phyloP scores from a whole-genome alignment of 2,888 invertebrate genomes.

The Agrochola circellaris region DNA sequence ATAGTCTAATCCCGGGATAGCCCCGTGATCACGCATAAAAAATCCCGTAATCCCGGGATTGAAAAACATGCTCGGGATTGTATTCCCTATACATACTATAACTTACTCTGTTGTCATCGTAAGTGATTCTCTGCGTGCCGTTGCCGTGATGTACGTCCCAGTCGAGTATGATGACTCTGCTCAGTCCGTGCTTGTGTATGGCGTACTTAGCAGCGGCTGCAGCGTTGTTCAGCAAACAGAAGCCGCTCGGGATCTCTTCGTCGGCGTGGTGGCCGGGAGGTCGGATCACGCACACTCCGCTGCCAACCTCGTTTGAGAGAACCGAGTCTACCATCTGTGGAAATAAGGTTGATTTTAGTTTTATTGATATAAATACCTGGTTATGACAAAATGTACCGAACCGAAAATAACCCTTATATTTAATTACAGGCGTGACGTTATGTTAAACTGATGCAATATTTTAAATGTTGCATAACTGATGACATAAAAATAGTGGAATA shows the following conservation, averaged over 20 bases:
- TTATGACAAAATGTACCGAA: not conserved
- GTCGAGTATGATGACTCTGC: constrained; percentile 94
- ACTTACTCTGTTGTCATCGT: constrained; percentile 90
- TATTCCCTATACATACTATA: too few species aligned
- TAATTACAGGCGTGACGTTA: not conserved
- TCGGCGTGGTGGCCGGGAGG: constrained; percentile 98
- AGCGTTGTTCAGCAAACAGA: constrained; percentile 97
- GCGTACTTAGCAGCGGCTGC: constrained; percentile 95
- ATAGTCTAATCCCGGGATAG: too few species aligned
- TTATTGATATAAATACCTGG: not conserved
- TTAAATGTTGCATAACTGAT: not conserved
- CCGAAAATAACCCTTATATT: not conserved
- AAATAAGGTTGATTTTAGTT: not conserved
- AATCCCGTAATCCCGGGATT: too few species aligned
- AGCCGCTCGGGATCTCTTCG: constrained; percentile 94
- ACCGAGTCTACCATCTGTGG: constrained; percentile 92
- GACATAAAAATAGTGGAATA: too few species aligned
- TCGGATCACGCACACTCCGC: constrained; percentile 95
- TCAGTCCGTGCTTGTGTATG: constrained; percentile 90
- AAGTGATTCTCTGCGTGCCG: constrained; percentile 96
- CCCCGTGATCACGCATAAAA: too few species aligned
- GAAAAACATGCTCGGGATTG: too few species aligned
- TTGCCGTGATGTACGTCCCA: constrained; percentile 99
- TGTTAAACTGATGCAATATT: not conserved
- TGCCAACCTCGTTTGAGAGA: constrained; percentile 91